Conservation (phyloP, 2,888 invertebrate species). For the Periphyllus acericola region DNA sequence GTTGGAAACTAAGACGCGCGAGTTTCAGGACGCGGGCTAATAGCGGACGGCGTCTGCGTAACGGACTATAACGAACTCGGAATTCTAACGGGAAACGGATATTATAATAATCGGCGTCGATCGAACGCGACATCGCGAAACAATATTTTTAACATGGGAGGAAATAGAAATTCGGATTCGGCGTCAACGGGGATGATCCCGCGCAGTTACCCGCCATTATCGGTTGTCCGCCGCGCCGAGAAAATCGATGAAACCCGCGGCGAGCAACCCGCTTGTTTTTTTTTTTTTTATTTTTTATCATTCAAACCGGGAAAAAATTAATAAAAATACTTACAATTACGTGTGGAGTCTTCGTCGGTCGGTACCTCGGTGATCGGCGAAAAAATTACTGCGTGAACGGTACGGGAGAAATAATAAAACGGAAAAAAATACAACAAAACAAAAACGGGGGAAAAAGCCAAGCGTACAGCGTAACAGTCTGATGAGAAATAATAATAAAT, state of each 20-base stretch:
- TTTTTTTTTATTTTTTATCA: background rate
- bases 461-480: conserved; percentile 29
- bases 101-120: background rate
- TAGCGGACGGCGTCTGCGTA: background rate
- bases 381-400: background rate
- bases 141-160: background rate
- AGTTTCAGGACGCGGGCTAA: background rate
- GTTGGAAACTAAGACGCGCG: background rate
- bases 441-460: background rate
- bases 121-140: background rate
- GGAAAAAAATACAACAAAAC: background rate
- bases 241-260: conserved; percentile 20
- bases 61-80: too few species aligned
- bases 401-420: background rate
- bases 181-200: background rate
- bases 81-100: background rate
- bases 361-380: background rate
- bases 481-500: conserved; percentile 48
- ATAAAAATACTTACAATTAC: background rate
- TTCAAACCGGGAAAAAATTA: background rate
- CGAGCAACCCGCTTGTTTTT: background rate
- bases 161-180: background rate
- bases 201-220: conserved; percentile 50
- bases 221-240: background rate
- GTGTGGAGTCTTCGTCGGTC: background rate